These are phyloP conservation scores for Thalpophila matura DNA, from an alignment of 2,888 invertebrate species.

Conservation along the genomic window DNA sequence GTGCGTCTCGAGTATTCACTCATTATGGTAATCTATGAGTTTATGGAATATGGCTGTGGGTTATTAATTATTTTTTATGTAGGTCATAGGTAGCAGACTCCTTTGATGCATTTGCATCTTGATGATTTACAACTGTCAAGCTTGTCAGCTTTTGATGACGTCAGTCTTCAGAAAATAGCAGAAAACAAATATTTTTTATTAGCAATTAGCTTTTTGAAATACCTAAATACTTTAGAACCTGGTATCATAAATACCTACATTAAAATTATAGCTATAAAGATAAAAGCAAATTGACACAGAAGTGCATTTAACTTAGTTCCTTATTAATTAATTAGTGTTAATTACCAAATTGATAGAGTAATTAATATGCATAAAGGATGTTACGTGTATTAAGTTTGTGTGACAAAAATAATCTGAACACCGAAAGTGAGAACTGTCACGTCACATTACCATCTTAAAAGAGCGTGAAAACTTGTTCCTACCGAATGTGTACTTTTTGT, in stretches of 20 bases:
- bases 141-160: too few relatives aligned
- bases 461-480: slow-evolving; percentile 64
- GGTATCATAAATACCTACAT: slow-evolving; percentile 1
- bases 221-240: background rate
- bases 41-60: slow-evolving; percentile 17
- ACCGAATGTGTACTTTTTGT: too few relatives aligned
- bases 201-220: background rate
- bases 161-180: too few relatives aligned
- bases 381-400: slow-evolving; percentile 39
- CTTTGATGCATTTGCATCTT: slow-evolving; percentile 18
- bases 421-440: slow-evolving; percentile 74
- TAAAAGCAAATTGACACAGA: slow-evolving; percentile 3
- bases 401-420: slow-evolving; percentile 62
- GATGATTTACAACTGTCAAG: slow-evolving; percentile 19
- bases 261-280: slow-evolving; percentile 5
- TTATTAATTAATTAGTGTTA: slow-evolving; percentile 32
- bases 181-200: background rate
- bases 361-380: slow-evolving; percentile 52
- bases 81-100: slow-evolving; percentile 30
- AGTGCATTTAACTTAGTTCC: slow-evolving; percentile 30
- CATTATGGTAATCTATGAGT: slow-evolving; percentile 61
- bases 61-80: slow-evolving; percentile 28
- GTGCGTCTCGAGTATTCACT: slow-evolving; percentile 69
- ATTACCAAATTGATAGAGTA: slow-evolving; percentile 24
- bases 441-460: slow-evolving; percentile 72